Base-by-base conservation (phyloP, 2,113 vertebrate species). In the Marcusenius ussheri region DNA sequence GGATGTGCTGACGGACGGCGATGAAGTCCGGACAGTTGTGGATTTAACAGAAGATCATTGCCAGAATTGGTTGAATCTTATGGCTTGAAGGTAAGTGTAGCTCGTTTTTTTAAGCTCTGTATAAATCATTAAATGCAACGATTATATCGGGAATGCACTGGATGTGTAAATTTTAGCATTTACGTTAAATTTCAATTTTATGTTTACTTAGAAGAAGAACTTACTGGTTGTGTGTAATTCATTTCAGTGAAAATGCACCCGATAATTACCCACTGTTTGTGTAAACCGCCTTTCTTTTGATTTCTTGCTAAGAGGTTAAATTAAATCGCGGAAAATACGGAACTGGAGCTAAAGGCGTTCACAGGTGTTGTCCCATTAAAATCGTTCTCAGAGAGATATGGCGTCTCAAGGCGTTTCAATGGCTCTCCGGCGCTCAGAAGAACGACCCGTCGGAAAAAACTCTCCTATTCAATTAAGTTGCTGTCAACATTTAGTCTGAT, bases 51-150 rank as follows among this genome's bases (percentile, higher is more conserved):
- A 89, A 89, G 70, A 89, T 27, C 39, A 19, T 47, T 88, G 66
- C 17, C 4, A 9, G 21, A 50, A 51, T 5, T 50, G 27, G 8
- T 62, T n/a, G 5, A 49, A 66, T 91, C 90, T 50, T 91, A 91
- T 91, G 90, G 89, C 88, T 89, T 91, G 90, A 91, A 91, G 90
- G 90, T 91, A 89, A 83, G 90, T 39, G 17, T 53, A 13, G 15
- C 15, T 80, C 15, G 11, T 42, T 42, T 7, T 7, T 35, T 42
- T 80, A 19, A 80, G 13, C 15, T 80, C 35, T 42, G 17, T 80
- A 19, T 42, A 19, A 15, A 42, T 11, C 7, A 74, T 80, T 80
- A 80, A 80, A 80, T 80, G 74, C 31, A 80, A 10, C 31, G 74
- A 39, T 19, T 35, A 39, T 77, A 24, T 17, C 35, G 13, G 13